Percentiles rank a stretch among this genome's conserved stretches.
These are phyloP conservation scores for Oenanthe melanoleuca DNA, from an alignment of 2,113 vertebrate genomes.

Conservation along the genomic window DNA sequence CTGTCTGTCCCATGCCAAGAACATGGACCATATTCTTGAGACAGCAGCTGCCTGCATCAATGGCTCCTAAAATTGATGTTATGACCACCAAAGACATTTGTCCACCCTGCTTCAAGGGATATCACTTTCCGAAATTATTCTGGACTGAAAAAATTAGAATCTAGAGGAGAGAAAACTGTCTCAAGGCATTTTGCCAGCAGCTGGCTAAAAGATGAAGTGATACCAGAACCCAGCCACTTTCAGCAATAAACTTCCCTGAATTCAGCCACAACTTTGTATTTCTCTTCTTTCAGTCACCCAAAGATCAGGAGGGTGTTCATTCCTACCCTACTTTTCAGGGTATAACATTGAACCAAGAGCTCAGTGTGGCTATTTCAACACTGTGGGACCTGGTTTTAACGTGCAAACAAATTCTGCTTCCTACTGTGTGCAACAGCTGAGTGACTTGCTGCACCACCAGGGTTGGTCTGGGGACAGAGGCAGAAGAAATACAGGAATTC, in stretches of 20 bases:
- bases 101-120: accelerated
- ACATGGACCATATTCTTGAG: background rate
- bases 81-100: background rate
- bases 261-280: background rate
- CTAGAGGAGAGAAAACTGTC: background rate
- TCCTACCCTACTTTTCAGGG: background rate
- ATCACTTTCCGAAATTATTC: background rate
- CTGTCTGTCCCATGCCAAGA: background rate
- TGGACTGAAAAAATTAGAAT: background rate
- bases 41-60: background rate
- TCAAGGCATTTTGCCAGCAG: background rate
- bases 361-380: background rate
- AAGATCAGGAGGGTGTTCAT: background rate
- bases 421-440: background rate
- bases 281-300: background rate
- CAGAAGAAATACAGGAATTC: background rate
- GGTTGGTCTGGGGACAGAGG: background rate
- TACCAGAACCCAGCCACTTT: background rate
- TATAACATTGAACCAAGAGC: background rate
- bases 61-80: background rate
- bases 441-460: background rate
- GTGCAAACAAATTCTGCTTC: background rate
- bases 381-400: background rate
- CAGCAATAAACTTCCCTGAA: background rate
- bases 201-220: accelerated